Evolutionary conservation across 37 sponge, comb jelly and placozoan genomes (phyloP), one percentile per base, ranked within the genome.

Genomic region (Halichondria panicea): DNA sequence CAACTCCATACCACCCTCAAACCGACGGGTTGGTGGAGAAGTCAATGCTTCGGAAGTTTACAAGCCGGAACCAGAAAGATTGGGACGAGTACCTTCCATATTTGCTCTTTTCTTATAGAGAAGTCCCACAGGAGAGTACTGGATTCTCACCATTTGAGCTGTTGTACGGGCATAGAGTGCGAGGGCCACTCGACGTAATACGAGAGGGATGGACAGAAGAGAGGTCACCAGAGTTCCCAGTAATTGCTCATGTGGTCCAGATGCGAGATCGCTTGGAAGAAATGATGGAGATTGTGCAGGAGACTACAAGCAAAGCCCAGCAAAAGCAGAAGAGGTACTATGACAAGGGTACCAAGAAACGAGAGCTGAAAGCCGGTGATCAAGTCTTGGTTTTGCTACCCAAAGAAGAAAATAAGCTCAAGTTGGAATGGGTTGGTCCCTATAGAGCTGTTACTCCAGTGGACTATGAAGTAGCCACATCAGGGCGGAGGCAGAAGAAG

Each of bases 351-450:
- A 36, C 79, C 18, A 28, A 56, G 44, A 42, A 75, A 13, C 58
- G 58, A 37, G 43, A 44, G 30, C 70, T 87, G 30, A 31, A 63
- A 25, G 50, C 38, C 4, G 90, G 85, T 30, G 85, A 89, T 25
- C 54, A 89, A 36, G 90, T 89, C 13, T 56, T 89, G 31, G 68
- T 84, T 28, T 45, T 88, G 43, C 75, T 83, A 13, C 89, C 89
- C 24, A 71, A 24, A 8, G n/a, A 43, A 18, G 39, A 43, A 3
- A n/a, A 71, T 43, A 74, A 73, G 55, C 45, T 87, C 1, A n/a
- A 44, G 43, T 66, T 71, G 18, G 43, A 80, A 45, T 86, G 87
- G 87, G 18, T 58, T 33, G 86, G 87, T 4, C 87, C 87, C 7
- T 86, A 86, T 35, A 40, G 68, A 41, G 35, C 30, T 28, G 52